Base-by-base conservation (phyloP, 2,888 invertebrate genomes). In the Amphipoea oculea region DNA sequence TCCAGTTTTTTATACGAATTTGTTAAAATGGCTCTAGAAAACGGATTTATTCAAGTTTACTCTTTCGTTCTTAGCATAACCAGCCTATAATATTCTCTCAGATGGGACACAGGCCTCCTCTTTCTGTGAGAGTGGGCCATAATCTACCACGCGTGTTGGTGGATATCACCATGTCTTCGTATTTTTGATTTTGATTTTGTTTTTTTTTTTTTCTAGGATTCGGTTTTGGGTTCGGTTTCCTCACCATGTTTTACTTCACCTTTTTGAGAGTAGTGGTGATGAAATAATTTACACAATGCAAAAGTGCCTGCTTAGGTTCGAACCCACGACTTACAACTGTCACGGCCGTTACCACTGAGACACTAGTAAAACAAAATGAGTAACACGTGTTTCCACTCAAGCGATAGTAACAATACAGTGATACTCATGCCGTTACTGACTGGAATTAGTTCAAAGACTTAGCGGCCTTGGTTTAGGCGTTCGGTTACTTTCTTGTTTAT, bases 371-470 rank as follows among this genome's bases (percentile, higher is more conserved):
- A 29, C 2, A 42, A 36, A 80, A 51, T 36, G 0, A 54, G 42
- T 40, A 57, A 54, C 63, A 66, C 17, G 70, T 67, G 57, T 65
- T 67, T n/a, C 17, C 0, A 69, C 9, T 60, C 9, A 40, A 72
- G 60, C 9, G 11, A n/a, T 51, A 63, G 62, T 66, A 63, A 66
- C 73, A 76, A 80, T 57, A 74, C 23, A 69, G 54, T 76, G 12
- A 67, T 73, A 80, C 71, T 76, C 51, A 81, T 62, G 23, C 54
- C n/a, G 76, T 73, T 71, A 81, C 60, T 74, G 42, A 67, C 71
- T 77, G 72, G 72, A 86, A 81, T 86, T 82, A 77, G 88, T 86
- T 86, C 87, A 89, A 87, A 88, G 82, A 84, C 85, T 85, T 73
- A 78, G 40, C 67, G 73, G 82, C 89, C 89, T 88, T 89, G 86